Evolutionary conservation across 2,113 vertebrate species (phyloP).

Genomic region (Oxygymnocypris stewartii): DNA sequence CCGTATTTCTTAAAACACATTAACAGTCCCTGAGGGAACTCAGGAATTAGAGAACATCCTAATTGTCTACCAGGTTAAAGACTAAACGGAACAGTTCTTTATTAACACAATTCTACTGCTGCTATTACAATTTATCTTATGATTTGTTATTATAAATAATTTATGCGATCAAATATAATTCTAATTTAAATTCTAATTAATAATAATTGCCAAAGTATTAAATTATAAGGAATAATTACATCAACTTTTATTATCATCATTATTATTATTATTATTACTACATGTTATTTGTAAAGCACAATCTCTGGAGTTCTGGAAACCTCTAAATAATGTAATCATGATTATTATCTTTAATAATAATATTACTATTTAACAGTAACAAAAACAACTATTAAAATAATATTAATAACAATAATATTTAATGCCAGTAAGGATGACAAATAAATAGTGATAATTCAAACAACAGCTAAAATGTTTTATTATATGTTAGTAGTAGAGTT

Average conservation of each 20-base stretch:
- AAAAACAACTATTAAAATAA: too few species aligned
- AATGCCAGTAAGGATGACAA: too few species aligned
- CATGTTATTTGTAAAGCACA: too few species aligned
- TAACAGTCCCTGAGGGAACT: not conserved
- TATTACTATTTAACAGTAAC: too few species aligned
- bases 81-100: not conserved
- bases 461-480: too few species aligned
- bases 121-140: not conserved
- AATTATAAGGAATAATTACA: not conserved
- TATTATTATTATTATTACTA: too few species aligned
- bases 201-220: not conserved
- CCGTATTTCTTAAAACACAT: not conserved
- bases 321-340: too few species aligned
- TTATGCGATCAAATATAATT: not conserved
- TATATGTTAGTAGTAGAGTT: too few species aligned
- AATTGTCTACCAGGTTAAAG: not conserved
- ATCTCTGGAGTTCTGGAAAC: too few species aligned
- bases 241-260: not conserved
- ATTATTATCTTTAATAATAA: too few species aligned
- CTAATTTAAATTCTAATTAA: not conserved
- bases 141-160: not conserved
- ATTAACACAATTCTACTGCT: not conserved
- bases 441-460: too few species aligned
- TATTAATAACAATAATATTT: not conserved
- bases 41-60: not conserved